Evolutionary conservation across 2,113 vertebrate species (phyloP).

Genomic region (Dinomys branickii): DNA sequence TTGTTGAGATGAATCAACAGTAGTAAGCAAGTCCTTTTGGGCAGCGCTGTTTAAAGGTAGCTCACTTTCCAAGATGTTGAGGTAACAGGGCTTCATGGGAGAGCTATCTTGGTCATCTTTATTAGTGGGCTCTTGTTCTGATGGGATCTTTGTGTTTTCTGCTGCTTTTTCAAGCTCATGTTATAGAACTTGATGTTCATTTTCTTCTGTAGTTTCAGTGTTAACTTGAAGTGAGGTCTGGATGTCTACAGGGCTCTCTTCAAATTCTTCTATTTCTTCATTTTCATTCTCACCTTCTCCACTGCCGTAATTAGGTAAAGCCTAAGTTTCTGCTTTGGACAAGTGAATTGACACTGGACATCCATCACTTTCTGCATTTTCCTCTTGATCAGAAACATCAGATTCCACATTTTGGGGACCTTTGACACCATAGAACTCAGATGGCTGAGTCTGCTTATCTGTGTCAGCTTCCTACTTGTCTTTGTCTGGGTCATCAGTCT

Average conservation of each 20-base stretch:
- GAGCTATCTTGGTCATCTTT: slow-evolving; percentile 81
- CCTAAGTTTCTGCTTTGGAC: slow-evolving; percentile 97
- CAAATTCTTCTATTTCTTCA: slow-evolving; percentile 96
- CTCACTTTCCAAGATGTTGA: slow-evolving; percentile 81
- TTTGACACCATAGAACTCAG: slow-evolving; percentile 73
- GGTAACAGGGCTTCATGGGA: slow-evolving; percentile 81
- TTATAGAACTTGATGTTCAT: slow-evolving; percentile 84
- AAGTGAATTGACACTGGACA: slow-evolving; percentile 94
- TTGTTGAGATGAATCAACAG: slow-evolving; percentile 69
- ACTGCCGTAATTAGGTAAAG: slow-evolving; percentile 96
- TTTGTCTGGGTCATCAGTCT: slow-evolving; percentile 94
- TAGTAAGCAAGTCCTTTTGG: slow-evolving; percentile 55
- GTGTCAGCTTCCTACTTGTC: slow-evolving; percentile 93
- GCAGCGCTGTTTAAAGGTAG: slow-evolving; percentile 58
- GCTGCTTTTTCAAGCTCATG: slow-evolving; percentile 76
- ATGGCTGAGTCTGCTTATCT: slow-evolving; percentile 76
- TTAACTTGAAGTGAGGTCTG: slow-evolving; percentile 96
- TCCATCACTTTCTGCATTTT: slow-evolving; percentile 88
- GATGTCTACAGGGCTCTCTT: slow-evolving; percentile 93
- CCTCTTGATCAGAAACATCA: slow-evolving; percentile 91
- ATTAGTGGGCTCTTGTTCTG: slow-evolving; percentile 75
- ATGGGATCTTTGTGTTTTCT: slow-evolving; percentile 68
- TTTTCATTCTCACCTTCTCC: slow-evolving; percentile 98
- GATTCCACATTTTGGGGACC: slow-evolving; percentile 84
- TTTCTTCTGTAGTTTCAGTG: slow-evolving; percentile 87